Conservation (phyloP, 2,888 invertebrate species). For the Gastrophysa polygoni region DNA sequence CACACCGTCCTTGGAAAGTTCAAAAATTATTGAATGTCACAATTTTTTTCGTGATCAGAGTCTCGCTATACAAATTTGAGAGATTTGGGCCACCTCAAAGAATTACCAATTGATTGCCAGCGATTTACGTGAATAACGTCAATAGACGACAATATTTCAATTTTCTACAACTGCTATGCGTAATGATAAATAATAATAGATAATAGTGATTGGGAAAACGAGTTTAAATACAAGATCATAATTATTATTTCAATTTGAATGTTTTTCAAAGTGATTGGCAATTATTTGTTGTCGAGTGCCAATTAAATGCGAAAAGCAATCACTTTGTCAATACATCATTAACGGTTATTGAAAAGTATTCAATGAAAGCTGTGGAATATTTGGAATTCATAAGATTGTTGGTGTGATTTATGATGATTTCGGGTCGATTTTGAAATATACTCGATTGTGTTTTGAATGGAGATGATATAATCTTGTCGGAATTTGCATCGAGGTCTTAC, state of each 20-base stretch:
- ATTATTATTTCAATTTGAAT: background rate
- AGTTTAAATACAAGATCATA: background rate
- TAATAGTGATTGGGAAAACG: background rate
- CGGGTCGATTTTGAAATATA: too few relatives aligned
- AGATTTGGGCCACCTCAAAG: too few relatives aligned
- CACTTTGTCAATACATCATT: background rate
- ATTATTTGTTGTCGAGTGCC: background rate
- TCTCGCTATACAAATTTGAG: too few relatives aligned
- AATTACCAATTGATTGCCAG: too few relatives aligned
- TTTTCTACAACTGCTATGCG: background rate
- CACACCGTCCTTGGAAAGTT: too few relatives aligned
- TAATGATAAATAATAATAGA: background rate
- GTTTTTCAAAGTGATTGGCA: background rate
- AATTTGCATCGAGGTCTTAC: too few relatives aligned
- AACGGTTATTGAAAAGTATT: background rate
- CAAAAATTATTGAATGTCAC: too few relatives aligned
- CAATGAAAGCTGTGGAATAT: background rate
- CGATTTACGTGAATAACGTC: background rate
- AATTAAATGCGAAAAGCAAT: background rate
- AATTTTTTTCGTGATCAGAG: too few relatives aligned
- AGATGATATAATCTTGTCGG: too few relatives aligned
- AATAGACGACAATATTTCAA: background rate
- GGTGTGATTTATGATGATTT: background rate
- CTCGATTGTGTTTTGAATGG: too few relatives aligned
- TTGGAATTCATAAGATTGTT: background rate